Evolutionary conservation across 2,113 vertebrate species (phyloP).

Genomic region (Sula dactylatra): DNA sequence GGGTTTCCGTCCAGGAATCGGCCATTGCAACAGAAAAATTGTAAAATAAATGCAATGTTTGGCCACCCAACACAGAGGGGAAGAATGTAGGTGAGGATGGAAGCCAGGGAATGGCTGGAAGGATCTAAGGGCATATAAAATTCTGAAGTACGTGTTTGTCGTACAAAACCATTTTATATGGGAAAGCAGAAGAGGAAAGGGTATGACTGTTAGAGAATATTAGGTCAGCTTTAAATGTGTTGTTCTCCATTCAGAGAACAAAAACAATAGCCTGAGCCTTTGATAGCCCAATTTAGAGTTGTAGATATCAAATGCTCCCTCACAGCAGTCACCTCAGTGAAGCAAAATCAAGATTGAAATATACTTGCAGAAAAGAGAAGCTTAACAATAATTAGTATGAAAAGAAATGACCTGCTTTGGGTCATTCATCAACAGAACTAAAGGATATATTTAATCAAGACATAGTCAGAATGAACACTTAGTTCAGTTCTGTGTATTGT

Average conservation of each 20-base stretch:
- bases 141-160: not conserved
- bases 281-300: not conserved
- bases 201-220: not conserved
- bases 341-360: constrained; percentile 2
- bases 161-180: not conserved
- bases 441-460: not conserved
- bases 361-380: not conserved
- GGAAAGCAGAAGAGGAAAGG: not conserved
- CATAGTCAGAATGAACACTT: not conserved
- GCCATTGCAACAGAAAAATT: not conserved
- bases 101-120: not conserved
- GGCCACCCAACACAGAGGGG: not conserved
- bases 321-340: not conserved
- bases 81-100: not conserved
- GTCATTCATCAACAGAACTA: not conserved
- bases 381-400: not conserved
- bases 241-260: not conserved
- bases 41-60: not conserved
- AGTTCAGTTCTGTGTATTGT: not conserved
- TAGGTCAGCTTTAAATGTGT: not conserved
- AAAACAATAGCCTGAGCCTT: not conserved
- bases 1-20: not conserved
- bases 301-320: not conserved
- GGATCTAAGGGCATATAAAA: not conserved
- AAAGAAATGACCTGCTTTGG: not conserved